Evolutionary conservation across 2,888 invertebrate species (phyloP).

Genomic region (Agrotis segetum): DNA sequence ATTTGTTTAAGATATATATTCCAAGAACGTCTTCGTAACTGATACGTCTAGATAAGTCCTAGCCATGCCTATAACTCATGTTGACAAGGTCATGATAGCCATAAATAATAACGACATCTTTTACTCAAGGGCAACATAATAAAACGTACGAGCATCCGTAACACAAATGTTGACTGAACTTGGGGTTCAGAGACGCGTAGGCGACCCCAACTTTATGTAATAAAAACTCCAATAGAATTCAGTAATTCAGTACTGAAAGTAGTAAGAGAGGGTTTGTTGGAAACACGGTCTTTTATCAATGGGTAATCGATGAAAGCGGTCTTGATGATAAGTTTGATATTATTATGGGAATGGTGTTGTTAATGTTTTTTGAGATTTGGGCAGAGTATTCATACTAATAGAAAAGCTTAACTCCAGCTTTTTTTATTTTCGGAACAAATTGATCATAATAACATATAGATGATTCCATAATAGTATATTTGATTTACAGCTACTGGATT

Average conservation of each 20-base stretch:
- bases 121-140: conserved; percentile 33
- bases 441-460: no score
- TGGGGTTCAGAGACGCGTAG: conserved; percentile 7
- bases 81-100: conserved; percentile 13
- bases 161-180: conserved; percentile 40
- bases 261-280: conserved; percentile 3
- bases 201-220: conserved; percentile 29
- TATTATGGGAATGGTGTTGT: not conserved
- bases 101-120: conserved; percentile 34
- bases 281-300: not conserved
- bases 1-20: conserved; percentile 15
- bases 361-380: not conserved
- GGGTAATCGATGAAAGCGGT: not conserved
- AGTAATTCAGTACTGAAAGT: conserved; percentile 1
- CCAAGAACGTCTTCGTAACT: conserved; percentile 15
- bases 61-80: conserved; percentile 15
- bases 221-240: conserved; percentile 15
- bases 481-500: no score
- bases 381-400: not conserved
- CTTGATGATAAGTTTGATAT: conserved; percentile 7
- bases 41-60: conserved; percentile 20
- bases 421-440: no score
- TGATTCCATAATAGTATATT: no score
- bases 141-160: conserved; percentile 26
- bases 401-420: no score